phyloP scores from a whole-genome alignment of 2,888 invertebrate species.

The Keiferia lycopersicella region DNA sequence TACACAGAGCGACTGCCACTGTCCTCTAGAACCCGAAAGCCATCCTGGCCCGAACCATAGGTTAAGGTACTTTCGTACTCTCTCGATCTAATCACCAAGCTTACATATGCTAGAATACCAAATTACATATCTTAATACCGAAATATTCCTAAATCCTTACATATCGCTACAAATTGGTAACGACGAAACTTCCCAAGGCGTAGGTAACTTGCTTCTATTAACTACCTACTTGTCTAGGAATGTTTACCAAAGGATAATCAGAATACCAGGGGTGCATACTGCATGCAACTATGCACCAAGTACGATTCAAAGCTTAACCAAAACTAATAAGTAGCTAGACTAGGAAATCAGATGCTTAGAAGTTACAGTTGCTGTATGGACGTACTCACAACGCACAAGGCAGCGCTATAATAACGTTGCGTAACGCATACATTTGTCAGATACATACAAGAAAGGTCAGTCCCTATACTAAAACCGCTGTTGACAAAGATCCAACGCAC shows the following conservation, averaged over 20 bases:
- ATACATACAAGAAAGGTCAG: no score
- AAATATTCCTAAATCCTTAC: neutral
- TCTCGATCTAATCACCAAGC: no score
- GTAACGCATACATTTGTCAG: no score
- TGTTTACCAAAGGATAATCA: constrained; percentile 22
- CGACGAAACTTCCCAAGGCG: constrained; percentile 1
- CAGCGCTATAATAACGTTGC: no score
- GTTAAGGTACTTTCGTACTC: no score
- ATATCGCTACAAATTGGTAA: constrained; percentile 1
- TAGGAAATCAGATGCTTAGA: neutral
- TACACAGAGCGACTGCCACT: no score
- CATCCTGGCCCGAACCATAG: no score
- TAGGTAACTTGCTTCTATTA: constrained; percentile 5
- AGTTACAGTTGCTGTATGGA: no score
- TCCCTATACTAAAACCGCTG: no score
- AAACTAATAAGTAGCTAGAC: constrained; percentile 37
- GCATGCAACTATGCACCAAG: neutral
- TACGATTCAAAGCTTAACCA: constrained; percentile 16
- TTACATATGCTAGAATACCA: neutral
- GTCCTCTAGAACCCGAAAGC: no score
- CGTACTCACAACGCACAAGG: neutral
- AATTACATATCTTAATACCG: neutral
- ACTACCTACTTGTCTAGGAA: constrained; percentile 15
- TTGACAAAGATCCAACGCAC: no score
- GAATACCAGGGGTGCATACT: constrained; percentile 11